phyloP scores from a whole-genome alignment of 1,140 invertebrate genomes.

The Brachionus asplanchnoidis region DNA sequence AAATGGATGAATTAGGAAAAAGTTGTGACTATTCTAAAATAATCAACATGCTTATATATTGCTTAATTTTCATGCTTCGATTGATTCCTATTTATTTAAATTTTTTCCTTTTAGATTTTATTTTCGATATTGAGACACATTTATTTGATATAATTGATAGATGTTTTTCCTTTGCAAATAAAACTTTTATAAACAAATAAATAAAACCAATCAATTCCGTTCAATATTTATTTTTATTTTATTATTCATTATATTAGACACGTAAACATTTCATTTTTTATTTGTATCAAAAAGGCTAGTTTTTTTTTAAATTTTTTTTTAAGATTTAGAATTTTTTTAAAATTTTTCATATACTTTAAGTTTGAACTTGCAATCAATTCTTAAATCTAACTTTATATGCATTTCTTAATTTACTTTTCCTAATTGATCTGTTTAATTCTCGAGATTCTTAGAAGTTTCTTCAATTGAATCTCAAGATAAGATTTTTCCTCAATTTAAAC shows the following conservation, averaged over 20 bases:
- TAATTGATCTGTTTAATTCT: too few relatives aligned
- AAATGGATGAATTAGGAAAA: background rate
- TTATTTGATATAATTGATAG: background rate
- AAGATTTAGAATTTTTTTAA: too few relatives aligned
- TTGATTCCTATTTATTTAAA: background rate
- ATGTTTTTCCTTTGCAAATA: background rate
- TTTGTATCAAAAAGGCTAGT: too few relatives aligned
- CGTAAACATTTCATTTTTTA: background rate
- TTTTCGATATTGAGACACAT: background rate
- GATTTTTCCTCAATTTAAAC: too few relatives aligned
- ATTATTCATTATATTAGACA: background rate
- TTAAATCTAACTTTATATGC: too few relatives aligned
- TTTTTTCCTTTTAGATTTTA: background rate
- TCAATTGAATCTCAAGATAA: too few relatives aligned
- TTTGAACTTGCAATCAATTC: too few relatives aligned
- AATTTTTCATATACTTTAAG: too few relatives aligned
- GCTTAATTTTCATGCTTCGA: background rate
- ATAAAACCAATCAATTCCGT: background rate
- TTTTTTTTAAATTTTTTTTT: too few relatives aligned
- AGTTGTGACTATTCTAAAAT: background rate
- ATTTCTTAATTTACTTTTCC: too few relatives aligned
- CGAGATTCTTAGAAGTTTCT: too few relatives aligned
- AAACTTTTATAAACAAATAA: background rate
- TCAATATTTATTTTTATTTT: background rate
- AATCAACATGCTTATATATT: slow-evolving; percentile 8